A percentile compares a stretch with the other conserved stretches of the same genome.
Evolutionary conservation across 2,888 invertebrate genomes (phyloP).

Genomic region (Sinotaia quadrata): DNA sequence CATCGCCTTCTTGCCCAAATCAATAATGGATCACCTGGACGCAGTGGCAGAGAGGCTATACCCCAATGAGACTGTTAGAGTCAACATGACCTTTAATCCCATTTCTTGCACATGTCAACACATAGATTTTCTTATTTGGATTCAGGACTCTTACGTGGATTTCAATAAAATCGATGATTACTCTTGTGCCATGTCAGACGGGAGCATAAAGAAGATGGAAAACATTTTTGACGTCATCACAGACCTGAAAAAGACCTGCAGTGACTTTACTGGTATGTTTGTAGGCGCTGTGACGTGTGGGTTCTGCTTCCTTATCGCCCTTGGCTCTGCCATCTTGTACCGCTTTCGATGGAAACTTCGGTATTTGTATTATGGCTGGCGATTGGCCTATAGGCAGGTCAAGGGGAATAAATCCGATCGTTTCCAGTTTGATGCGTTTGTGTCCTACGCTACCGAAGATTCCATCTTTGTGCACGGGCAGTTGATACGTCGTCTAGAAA

Average conservation of each 20-base stretch:
- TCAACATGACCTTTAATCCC: constrained; percentile 19
- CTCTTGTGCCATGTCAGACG: background rate
- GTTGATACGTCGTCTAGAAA: constrained; percentile 15
- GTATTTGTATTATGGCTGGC: background rate
- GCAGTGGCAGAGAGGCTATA: background rate
- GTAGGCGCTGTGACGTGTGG: background rate
- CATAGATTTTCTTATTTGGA: constrained; percentile 26
- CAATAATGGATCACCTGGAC: background rate
- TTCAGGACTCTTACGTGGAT: background rate
- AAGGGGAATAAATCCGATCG: background rate
- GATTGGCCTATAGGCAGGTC: background rate
- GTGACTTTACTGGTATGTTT: background rate
- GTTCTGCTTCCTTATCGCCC: background rate
- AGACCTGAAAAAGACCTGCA: background rate
- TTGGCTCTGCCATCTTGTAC: background rate
- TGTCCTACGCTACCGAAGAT: constrained; percentile 25
- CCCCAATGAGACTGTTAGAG: background rate
- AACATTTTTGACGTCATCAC: background rate
- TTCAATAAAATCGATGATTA: background rate
- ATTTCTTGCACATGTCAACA: constrained; percentile 20
- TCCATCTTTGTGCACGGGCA: constrained; percentile 20
- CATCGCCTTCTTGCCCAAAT: background rate
- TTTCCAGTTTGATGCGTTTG: constrained; percentile 24
- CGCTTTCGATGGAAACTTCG: constrained; percentile 1
- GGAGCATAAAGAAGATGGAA: background rate